These are phyloP conservation scores for Heterocephalus glaber DNA, from an alignment of 2,113 vertebrate species.

Conservation along the genomic window DNA sequence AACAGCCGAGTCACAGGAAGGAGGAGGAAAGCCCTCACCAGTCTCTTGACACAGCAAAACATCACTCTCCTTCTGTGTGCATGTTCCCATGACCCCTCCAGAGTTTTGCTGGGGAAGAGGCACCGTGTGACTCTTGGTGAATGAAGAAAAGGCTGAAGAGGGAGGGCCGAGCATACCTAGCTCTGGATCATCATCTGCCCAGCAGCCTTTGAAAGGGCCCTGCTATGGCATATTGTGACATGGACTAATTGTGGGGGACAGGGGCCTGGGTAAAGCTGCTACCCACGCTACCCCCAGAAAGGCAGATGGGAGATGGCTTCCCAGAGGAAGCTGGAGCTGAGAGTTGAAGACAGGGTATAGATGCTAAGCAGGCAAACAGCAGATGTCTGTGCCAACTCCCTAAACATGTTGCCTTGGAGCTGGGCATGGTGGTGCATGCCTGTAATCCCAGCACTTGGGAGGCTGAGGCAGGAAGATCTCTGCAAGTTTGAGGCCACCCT, in stretches of 20 bases:
- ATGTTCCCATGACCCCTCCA: too few relatives aligned
- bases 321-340: background rate
- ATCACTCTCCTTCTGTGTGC: background rate
- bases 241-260: background rate
- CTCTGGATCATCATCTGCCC: background rate
- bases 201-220: background rate
- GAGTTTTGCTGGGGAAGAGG: background rate
- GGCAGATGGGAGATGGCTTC: background rate
- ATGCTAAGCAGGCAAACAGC: background rate
- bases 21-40: background rate
- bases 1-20: background rate
- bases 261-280: background rate
- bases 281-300: background rate
- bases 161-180: too few relatives aligned
- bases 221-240: background rate
- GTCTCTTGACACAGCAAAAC: background rate
- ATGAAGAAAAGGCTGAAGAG: background rate
- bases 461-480: background rate
- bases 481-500: background rate
- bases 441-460: background rate
- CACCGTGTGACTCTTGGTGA: too few relatives aligned
- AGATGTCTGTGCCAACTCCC: background rate
- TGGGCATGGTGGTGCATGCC: background rate
- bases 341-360: background rate
- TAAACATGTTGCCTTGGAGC: background rate